Evolutionary conservation across 2,113 vertebrate genomes (phyloP), one percentile per base, ranked within the genome.

Genomic region (Cranoglanis bouderius): DNA sequence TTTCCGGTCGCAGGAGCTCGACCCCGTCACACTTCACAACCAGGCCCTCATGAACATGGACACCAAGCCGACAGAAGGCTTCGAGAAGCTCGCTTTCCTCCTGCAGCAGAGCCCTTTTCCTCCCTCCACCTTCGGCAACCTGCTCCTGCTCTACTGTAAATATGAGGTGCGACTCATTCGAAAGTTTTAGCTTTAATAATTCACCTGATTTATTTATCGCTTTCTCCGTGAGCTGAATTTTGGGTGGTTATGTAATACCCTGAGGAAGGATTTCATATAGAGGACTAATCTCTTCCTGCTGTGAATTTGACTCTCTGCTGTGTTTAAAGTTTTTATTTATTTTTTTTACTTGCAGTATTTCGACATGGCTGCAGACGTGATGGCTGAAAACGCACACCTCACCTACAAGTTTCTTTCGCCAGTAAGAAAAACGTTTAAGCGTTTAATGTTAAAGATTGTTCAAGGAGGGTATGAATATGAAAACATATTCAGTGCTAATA

Each of bases 1-100:
- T 83, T 32, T 55, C 2, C 10, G 38, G 24, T 1, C 55, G 1
- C 84, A 97, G 90, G 98, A 99, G 92, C 89, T 99, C 90, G 98
- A 99, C 87, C 96, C 98, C 0, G 98, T 99, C 92, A 99, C 98
- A 0, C 95, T 99, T 87, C 98, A 99, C 93, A 99, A 99, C 94
- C 98, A 99, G 92, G 98, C 98, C 0, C 95, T 99, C 21, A 92
- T 99, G 95, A 98, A 99, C 93, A 99, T 99, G 97, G 97, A 98
- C 88, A 85, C 85, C 3, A 97, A 96, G 87, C 98, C 98, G 1
- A 97, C 96, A 0, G 98, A 99, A 87, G 98, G 98, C 2, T 99
- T 99, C 84, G 97, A 98, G 93, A 99, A 99, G 86, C 93, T 99
- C 55, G 97, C 98, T 89, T 99, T 99, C 90, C 95, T 99, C 70